Evolutionary conservation across 2,888 invertebrate genomes (phyloP), one percentile per base, ranked within the genome.

Genomic region (Phanerotoma sp.): DNA sequence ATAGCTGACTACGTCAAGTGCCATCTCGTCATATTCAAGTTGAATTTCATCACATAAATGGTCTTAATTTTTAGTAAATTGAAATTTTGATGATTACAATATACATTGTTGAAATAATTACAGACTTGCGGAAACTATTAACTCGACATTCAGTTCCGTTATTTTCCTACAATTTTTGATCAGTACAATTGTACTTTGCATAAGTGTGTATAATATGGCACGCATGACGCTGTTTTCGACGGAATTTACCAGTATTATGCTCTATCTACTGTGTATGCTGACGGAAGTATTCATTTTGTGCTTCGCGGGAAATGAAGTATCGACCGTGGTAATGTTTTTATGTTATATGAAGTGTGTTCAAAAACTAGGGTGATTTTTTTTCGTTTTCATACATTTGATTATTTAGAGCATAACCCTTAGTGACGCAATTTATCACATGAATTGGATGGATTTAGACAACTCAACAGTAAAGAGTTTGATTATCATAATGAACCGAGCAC

Each of bases 401-500:
- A n/a, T 20, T 38, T 38, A 38, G 38, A 38, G 38, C 18, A 18
- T 11, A 20, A 38, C 38, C 11, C 11, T 38, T 11, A 38, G 38
- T 38, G 38, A 38, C 18, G 56, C 61, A 6, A 54, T 58, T 3
- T 61, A 61, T 37, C 35, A 51, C 1, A 55, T 53, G 42, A 53
- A 60, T 9, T 60, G 60, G 60, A 38, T 30, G 11, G 30, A 18
- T 16, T 48, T 60, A 11, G 30, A 56, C 18, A 9, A 13, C 13
- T 49, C 49, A 21, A 56, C 49, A 11, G 33, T 45, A 5, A 56
- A 45, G 22, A 52, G 53, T 53, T 48, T 58, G 21, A 46, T 49
- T 15, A 54, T 59, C 5, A 54, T 61, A 38, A 59, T 61, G 61
- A 33, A 35, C 25, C 51, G 61, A 18, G 33, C 53, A 10, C 21